Base-by-base conservation (phyloP, 1,140 invertebrate species). In the Pogonus chalceus region DNA sequence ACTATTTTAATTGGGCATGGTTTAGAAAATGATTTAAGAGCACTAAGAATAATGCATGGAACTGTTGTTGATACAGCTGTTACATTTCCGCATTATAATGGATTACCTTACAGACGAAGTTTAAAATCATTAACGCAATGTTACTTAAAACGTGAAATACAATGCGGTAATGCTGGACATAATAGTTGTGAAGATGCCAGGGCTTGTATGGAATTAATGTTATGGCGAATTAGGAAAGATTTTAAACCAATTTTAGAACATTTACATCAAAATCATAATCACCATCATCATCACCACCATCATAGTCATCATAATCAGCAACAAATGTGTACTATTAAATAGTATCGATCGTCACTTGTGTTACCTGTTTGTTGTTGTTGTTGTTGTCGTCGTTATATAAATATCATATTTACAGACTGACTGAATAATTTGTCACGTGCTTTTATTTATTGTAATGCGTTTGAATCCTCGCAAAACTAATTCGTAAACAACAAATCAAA, bases 1-100 rank as follows among this genome's bases (percentile, higher is more conserved):
- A 92, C 92, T 0, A 90, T 98, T 47, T 71, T 99, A 0, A 83
- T 99, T 47, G 96, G 96, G 0, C 96, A 99, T 70, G 89, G 86
- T 4, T 72, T 99, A 31, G 94, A 98, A 58, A 96, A 92, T 67
- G 96, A 99, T 75, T 73, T 99, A 3, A 75, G 85, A 14, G 87
- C 86, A 0, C 66, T 98, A 14, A 88, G 84, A 63, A 64, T 98
- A 2, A 75, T 96, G 0, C 96, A 99, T 62, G 70, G 74, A 2
- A 84, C 76, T 1, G 82, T 96, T 7, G 81, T 99, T 21, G 95
- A 99, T 65, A 98, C 92, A 0, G 82, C 88, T 2, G 73, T 90
- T 20, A 67, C 86, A 7, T 96, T 90, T 66, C 89, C 90, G 0
- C 90, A 96, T 68, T 76, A 77, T 22, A 71, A 74, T 57, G 92